These are phyloP conservation scores for Junonia oenone DNA, from an alignment of 2,888 invertebrate genomes.

Conservation along the genomic window DNA sequence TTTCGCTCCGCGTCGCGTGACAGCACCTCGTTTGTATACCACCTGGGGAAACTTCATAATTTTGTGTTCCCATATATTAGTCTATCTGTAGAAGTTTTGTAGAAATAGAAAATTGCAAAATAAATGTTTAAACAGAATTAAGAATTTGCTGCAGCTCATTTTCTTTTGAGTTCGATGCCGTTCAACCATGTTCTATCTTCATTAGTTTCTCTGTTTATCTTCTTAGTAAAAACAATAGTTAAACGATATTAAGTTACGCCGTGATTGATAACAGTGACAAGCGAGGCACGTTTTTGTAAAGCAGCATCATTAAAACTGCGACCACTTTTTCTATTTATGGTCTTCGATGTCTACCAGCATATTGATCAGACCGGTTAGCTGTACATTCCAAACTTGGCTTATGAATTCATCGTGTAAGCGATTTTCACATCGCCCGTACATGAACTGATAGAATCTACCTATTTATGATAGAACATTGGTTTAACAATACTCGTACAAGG, in stretches of 20 bases:
- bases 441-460: conserved; percentile 34
- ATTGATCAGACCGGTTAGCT: conserved; percentile 60
- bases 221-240: conserved; percentile 32
- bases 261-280: conserved; percentile 63
- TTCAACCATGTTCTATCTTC: not conserved
- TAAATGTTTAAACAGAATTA: not conserved
- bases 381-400: conserved; percentile 32
- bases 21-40: conserved; percentile 48
- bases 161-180: not conserved
- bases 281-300: conserved; percentile 53
- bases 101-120: conserved; percentile 9
- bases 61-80: conserved; percentile 42
- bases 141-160: not conserved
- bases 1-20: conserved; percentile 58
- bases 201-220: conserved; percentile 1
- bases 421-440: conserved; percentile 49
- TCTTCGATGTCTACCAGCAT: conserved; percentile 59
- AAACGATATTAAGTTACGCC: conserved; percentile 42
- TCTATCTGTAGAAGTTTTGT: conserved; percentile 26
- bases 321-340: conserved; percentile 68
- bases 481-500: conserved; percentile 46
- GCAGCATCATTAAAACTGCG: conserved; percentile 56
- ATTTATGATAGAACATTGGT: conserved; percentile 42
- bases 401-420: conserved; percentile 47
- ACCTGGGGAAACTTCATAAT: conserved; percentile 58